Evolutionary conservation across 2,797 vertebrate species (phyloP), one percentile per base, ranked within the genome.

Genomic region (Pipistrellus pipistrellus): DNA sequence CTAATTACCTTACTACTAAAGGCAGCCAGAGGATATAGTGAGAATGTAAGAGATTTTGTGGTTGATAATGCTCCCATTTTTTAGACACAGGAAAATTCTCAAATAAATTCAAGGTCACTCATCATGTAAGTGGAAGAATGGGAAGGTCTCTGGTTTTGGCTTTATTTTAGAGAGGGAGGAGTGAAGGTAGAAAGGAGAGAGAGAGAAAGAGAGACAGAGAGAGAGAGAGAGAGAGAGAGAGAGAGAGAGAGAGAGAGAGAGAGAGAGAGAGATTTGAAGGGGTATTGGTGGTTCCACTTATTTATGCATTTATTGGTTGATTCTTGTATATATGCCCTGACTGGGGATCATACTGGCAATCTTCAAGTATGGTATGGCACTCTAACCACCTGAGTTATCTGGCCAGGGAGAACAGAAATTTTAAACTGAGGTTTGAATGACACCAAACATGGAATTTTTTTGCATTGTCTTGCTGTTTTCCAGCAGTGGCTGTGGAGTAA

Each of bases 351-450:
- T n/a, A 8, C 27, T 0, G 1, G 15, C 30, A n/a, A n/a, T 13
- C 30, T 64, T n/a, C 1, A 7, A 3, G 3, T 64, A n/a, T n/a
- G 15, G 30, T n/a, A 64, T 64, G 62, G 8, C 62, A 18, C 30
- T n/a, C 62, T 64, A n/a, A 32, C 30, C 62, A 64, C 17, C 62
- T 64, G 30, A 62, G 57, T 30, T 64, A n/a, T 30, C 30, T 64
- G 30, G 15, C 62, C 30, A 66, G 9, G n/a, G 85, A 86, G 46
- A 72, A 53, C 0, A 20, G 8, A 4, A 53, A 78, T 92, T 82
- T 95, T 76, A 78, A 64, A 53, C 23, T 93, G 15, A 17, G 25
- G 20, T 87, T 25, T 92, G 35, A 86, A 32, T 89, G 51, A 41
- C 41, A 9, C 62, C 44, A n/a, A 35, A 10, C 41, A 68, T 13